Percentiles rank a stretch among this genome's conserved stretches.
These are phyloP conservation scores for Pristionchus mayeri DNA, from an alignment of 2,888 invertebrate genomes.

Conservation along the genomic window DNA sequence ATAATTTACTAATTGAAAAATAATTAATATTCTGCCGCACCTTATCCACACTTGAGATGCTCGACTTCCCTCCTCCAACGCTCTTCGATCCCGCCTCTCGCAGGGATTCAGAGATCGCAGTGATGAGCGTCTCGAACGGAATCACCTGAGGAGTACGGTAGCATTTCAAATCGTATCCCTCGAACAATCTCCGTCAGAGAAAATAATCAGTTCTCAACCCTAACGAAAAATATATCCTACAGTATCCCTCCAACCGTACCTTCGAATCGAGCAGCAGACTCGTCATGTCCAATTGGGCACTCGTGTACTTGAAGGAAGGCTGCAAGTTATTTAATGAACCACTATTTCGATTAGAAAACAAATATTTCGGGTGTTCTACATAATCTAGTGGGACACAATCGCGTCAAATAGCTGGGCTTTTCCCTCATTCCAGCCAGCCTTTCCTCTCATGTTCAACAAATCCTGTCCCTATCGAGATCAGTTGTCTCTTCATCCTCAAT, in stretches of 20 bases:
- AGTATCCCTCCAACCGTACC: slow-evolving; percentile 73
- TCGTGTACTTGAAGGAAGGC: slow-evolving; percentile 72
- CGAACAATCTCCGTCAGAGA: no score
- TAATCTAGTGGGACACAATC: neutral
- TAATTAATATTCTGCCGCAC: slow-evolving; percentile 17
- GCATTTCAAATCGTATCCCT: neutral
- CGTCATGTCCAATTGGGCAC: slow-evolving; percentile 84
- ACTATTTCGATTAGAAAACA: neutral
- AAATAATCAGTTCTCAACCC: no score
- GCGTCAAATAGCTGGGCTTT: no score
- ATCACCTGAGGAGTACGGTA: slow-evolving; percentile 79
- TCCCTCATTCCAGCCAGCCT: neutral
- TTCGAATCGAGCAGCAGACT: slow-evolving; percentile 86
- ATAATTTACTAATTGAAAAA: neutral
- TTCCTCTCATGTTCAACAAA: neutral
- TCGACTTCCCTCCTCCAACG: slow-evolving; percentile 52
- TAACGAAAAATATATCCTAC: no score
- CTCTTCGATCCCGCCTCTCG: slow-evolving; percentile 81
- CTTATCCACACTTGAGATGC: slow-evolving; percentile 27
- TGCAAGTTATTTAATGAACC: slow-evolving; percentile 44
- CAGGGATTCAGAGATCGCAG: slow-evolving; percentile 87
- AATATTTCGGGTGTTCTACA: neutral
- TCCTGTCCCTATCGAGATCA: neutral
- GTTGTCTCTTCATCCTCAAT: neutral
- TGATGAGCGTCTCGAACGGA: slow-evolving; percentile 88